A percentile compares a stretch with the other conserved stretches of the same genome.
phyloP scores from a whole-genome alignment of 2,797 vertebrate genomes.

The Trachurus trachurus region DNA sequence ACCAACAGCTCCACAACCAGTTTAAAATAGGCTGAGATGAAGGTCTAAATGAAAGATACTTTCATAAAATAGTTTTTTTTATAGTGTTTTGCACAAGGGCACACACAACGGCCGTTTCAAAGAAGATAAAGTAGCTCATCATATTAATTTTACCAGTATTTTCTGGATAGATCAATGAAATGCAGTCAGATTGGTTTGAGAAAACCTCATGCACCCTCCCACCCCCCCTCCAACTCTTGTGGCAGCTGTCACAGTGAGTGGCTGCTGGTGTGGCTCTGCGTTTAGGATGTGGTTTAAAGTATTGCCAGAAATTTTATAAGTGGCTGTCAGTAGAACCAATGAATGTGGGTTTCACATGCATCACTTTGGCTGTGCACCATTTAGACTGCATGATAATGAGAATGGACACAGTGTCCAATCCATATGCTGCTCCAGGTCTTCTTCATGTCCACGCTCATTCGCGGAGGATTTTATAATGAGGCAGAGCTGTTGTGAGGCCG shows the following conservation, averaged over 20 bases:
- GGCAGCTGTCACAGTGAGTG: not conserved
- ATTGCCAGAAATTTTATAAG: constrained; percentile 10
- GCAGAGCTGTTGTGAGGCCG: not conserved
- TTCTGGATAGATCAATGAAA: not conserved
- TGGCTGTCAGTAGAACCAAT: not conserved
- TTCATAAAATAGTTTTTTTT: constrained; percentile 3
- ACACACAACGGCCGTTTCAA: not conserved
- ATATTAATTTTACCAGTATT: not conserved
- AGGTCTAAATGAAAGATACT: not conserved
- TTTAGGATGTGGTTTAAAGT: constrained; percentile 52
- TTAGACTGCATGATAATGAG: not conserved
- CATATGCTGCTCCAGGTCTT: not conserved
- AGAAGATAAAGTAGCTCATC: not conserved
- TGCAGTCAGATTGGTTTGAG: not conserved
- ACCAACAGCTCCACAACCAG: not conserved
- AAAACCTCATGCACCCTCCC: not conserved
- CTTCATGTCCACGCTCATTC: not conserved
- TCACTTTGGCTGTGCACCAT: not conserved
- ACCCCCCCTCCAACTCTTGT: constrained; percentile 5
- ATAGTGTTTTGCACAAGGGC: not conserved
- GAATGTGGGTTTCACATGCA: not conserved
- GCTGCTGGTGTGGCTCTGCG: not conserved
- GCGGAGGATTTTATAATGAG: not conserved
- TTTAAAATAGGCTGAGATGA: not conserved
- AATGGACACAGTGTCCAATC: not conserved